These are phyloP conservation scores for Apolygus lucorum DNA, from an alignment of 1,140 invertebrate genomes.

Conservation along the genomic window DNA sequence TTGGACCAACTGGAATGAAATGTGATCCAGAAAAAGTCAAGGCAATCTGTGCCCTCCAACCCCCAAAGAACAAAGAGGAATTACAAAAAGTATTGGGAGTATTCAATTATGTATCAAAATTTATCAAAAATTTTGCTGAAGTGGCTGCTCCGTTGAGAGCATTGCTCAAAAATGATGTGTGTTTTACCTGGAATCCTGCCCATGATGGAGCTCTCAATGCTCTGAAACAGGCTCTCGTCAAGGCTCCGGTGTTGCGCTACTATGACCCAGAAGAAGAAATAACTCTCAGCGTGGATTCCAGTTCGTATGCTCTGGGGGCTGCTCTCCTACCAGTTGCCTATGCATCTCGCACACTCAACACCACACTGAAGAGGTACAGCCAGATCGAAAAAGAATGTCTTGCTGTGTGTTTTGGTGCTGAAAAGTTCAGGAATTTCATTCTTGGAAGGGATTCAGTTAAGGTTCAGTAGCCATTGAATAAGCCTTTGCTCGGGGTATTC, in stretches of 20 bases:
- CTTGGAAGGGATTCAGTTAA: conserved; percentile 34
- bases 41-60: conserved; percentile 8
- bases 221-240: conserved; percentile 24
- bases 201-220: conserved; percentile 29
- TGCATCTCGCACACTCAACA: conserved; percentile 37
- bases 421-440: conserved; percentile 38
- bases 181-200: conserved; percentile 19
- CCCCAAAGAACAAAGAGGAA: conserved; percentile 22
- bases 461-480: conserved; percentile 41
- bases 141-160: conserved; percentile 23
- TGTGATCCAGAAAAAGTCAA: conserved; percentile 12
- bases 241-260: conserved; percentile 23
- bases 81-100: conserved; percentile 19
- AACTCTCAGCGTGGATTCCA: conserved; percentile 33
- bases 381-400: conserved; percentile 45
- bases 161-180: conserved; percentile 11
- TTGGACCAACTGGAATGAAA: conserved; percentile 2
- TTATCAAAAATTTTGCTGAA: conserved; percentile 23
- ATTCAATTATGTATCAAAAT: conserved; percentile 20
- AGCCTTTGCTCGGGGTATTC: too few species aligned
- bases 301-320: conserved; percentile 38
- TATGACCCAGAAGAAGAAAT: conserved; percentile 32
- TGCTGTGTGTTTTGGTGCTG: conserved; percentile 37
- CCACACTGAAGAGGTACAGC: conserved; percentile 41
- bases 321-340: conserved; percentile 40